These are phyloP conservation scores for Scaeva pyrastri DNA, from an alignment of 2,888 invertebrate species.

Conservation along the genomic window DNA sequence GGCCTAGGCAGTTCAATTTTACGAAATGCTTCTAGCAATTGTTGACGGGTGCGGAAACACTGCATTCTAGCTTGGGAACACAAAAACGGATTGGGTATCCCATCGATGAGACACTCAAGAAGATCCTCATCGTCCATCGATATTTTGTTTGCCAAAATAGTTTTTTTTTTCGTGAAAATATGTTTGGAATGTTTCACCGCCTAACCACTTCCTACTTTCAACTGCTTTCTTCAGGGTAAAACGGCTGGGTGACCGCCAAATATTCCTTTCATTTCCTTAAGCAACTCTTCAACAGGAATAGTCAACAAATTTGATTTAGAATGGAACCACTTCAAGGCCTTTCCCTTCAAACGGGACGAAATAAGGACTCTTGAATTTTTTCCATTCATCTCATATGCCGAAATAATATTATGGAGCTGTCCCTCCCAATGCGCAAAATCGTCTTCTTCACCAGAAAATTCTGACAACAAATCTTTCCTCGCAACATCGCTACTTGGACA, in stretches of 20 bases:
- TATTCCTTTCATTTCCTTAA: background rate
- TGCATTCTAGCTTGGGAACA: background rate
- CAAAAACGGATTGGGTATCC: background rate
- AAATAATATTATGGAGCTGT: background rate
- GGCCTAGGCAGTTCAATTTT: background rate
- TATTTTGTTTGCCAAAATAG: background rate
- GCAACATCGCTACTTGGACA: background rate
- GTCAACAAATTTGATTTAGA: background rate
- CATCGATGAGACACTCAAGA: too few species aligned
- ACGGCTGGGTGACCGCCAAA: background rate
- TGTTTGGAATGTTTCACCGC: background rate
- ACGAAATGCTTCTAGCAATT: constrained; percentile 12
- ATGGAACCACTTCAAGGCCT: constrained; percentile 7
- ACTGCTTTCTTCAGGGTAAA: background rate
- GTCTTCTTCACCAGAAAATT: constrained; percentile 35
- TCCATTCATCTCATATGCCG: background rate
- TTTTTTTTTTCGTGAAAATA: constrained; percentile 4
- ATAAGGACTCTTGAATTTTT: background rate
- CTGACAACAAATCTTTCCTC: constrained; percentile 29
- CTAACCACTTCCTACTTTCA: background rate
- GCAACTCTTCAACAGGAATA: background rate
- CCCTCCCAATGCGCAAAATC: constrained; percentile 17
- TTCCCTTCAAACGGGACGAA: background rate
- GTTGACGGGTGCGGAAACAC: background rate
- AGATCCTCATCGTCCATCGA: background rate